A percentile compares a stretch with the other conserved stretches of the same genome.
These are phyloP conservation scores for Leptopilina drosophilae DNA, from an alignment of 2,888 invertebrate genomes.

Conservation along the genomic window DNA sequence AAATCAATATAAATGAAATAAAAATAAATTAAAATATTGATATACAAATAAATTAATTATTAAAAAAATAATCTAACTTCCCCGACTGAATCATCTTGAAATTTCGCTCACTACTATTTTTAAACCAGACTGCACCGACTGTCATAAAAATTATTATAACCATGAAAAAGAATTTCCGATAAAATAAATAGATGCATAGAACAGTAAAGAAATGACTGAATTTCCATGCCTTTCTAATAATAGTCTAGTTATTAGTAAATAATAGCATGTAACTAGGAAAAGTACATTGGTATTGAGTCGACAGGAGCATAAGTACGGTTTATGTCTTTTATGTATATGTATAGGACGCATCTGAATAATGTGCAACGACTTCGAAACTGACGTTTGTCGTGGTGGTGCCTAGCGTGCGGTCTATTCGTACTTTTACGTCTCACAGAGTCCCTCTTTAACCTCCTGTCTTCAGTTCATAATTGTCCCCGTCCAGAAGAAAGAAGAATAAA, in stretches of 20 bases:
- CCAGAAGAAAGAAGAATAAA: conserved; percentile 14
- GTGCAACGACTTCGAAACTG: conserved; percentile 48
- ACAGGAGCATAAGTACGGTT: conserved; percentile 19
- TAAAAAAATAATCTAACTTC: no score
- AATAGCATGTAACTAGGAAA: conserved; percentile 19
- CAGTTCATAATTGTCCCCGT: conserved; percentile 37
- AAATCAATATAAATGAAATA: no score
- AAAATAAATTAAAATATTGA: no score
- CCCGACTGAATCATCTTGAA: no score
- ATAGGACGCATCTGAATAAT: conserved; percentile 35
- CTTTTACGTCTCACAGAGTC: conserved; percentile 23
- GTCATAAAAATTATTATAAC: no score
- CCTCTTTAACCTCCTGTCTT: conserved; percentile 37
- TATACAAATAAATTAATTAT: no score
- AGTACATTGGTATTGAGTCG: conserved; percentile 33
- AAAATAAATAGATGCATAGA: no score
- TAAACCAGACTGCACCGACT: no score
- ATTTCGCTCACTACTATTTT: no score
- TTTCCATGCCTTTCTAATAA: not conserved
- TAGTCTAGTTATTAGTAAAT: conserved; percentile 20
- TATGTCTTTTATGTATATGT: conserved; percentile 27
- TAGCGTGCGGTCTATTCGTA: conserved; percentile 56
- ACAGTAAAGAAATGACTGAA: not conserved
- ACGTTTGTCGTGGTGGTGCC: conserved; percentile 66
- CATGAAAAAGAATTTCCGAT: no score